These are phyloP conservation scores for Takifugu ocellatus DNA, from an alignment of 2,797 vertebrate genomes.

Conservation along the genomic window DNA sequence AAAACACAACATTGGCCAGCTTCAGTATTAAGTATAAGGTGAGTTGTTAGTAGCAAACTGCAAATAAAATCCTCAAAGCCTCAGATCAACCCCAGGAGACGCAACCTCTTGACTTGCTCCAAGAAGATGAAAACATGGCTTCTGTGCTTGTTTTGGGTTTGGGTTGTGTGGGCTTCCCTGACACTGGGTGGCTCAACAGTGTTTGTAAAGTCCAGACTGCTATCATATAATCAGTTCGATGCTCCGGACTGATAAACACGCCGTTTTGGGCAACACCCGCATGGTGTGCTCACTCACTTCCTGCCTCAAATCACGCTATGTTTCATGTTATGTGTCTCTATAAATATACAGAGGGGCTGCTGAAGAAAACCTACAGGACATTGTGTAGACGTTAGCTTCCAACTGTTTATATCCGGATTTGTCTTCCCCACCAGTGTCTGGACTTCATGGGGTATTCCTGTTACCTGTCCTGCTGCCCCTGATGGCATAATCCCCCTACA, in stretches of 20 bases:
- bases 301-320: slow-evolving; percentile 18
- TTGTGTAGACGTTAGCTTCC: slow-evolving; percentile 27
- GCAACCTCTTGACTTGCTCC: slow-evolving; percentile 51
- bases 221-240: slow-evolving; percentile 49
- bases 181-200: slow-evolving; percentile 20
- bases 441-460: not conserved
- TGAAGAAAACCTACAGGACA: slow-evolving; percentile 30
- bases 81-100: slow-evolving; percentile 48
- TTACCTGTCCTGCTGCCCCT: no score
- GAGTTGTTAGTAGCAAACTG: no score
- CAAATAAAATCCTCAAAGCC: slow-evolving; percentile 2
- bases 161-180: slow-evolving; percentile 32
- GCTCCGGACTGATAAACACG: slow-evolving; percentile 51
- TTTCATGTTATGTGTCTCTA: slow-evolving; percentile 2
- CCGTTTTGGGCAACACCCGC: slow-evolving; percentile 37
- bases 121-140: slow-evolving; percentile 64
- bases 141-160: slow-evolving; percentile 42
- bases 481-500: no score
- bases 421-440: no score
- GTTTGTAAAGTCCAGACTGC: slow-evolving; percentile 48
- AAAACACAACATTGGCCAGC: no score
- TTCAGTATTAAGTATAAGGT: no score
- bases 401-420: slow-evolving; percentile 34
- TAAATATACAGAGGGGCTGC: slow-evolving; percentile 26
- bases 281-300: slow-evolving; percentile 46